Conservation (phyloP, 2,888 invertebrate genomes). For the Neelides folsomi region DNA sequence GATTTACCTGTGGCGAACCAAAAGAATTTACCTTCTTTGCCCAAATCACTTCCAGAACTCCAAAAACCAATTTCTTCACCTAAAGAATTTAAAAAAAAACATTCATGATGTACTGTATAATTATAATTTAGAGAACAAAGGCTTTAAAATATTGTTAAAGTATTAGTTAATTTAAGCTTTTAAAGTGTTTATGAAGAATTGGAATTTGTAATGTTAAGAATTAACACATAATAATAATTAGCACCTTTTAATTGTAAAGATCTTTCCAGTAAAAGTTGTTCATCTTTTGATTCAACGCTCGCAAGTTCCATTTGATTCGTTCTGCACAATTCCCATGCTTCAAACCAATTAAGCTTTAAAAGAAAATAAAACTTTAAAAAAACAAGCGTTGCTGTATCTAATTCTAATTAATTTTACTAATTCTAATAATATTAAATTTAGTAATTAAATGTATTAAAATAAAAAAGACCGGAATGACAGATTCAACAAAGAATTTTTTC, state of each 20-base stretch:
- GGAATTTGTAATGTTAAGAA: too few species aligned
- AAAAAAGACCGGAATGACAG: slow-evolving; percentile 11
- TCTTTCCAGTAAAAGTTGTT: slow-evolving; percentile 15
- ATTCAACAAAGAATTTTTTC: slow-evolving; percentile 16
- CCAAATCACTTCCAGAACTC: slow-evolving; percentile 82
- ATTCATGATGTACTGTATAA: too few species aligned
- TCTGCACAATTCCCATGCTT: neutral
- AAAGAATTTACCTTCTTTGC: slow-evolving; percentile 83
- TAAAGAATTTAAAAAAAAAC: too few species aligned
- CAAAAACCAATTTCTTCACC: slow-evolving; percentile 39
- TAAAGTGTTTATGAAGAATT: too few species aligned
- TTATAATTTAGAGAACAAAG: too few species aligned
- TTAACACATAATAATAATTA: too few species aligned
- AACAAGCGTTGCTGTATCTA: too few species aligned
- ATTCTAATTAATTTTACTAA: too few species aligned
- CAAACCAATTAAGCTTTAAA: neutral
- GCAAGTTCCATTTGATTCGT: slow-evolving; percentile 7
- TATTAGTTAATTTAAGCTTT: too few species aligned
- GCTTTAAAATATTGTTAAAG: too few species aligned
- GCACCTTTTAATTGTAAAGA: slow-evolving; percentile 1
- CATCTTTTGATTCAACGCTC: neutral
- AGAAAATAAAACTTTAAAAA: neutral
- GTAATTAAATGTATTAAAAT: neutral
- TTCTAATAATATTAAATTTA: neutral
- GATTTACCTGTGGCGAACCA: slow-evolving; percentile 86